Conservation (phyloP, 2,888 invertebrate genomes). For the Autographa pulchrina region DNA sequence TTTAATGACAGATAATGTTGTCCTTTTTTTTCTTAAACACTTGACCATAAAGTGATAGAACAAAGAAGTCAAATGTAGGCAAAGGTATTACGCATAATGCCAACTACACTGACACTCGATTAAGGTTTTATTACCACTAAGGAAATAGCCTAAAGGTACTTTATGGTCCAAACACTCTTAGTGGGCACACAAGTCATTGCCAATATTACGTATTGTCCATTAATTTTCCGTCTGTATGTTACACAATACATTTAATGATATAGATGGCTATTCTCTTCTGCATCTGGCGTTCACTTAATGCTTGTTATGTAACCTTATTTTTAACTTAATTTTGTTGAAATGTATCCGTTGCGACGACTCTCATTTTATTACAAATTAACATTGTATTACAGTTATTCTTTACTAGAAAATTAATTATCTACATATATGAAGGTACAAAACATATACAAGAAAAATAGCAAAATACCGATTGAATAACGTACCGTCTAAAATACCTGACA, state of each 20-base stretch:
- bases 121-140: slow-evolving; percentile 33
- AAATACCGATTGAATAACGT: too few relatives aligned
- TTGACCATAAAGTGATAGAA: slow-evolving; percentile 20
- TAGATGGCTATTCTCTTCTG: not conserved
- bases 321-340: too few relatives aligned
- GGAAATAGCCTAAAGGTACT: slow-evolving; percentile 47
- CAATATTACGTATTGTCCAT: slow-evolving; percentile 43
- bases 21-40: not conserved
- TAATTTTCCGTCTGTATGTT: slow-evolving; percentile 32
- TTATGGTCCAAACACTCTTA: slow-evolving; percentile 49
- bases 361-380: too few relatives aligned
- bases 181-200: slow-evolving; percentile 35
- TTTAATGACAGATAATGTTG: not conserved
- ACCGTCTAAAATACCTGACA: too few relatives aligned
- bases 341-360: too few relatives aligned
- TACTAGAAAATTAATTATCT: too few relatives aligned
- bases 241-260: slow-evolving; percentile 18
- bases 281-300: not conserved
- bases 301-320: too few relatives aligned
- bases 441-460: too few relatives aligned
- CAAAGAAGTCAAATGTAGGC: slow-evolving; percentile 6
- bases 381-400: too few relatives aligned
- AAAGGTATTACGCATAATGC: slow-evolving; percentile 12
- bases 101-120: slow-evolving; percentile 42
- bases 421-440: too few relatives aligned